Base-by-base conservation (phyloP, 2,888 invertebrate species). In the Hypercompe scribonia region DNA sequence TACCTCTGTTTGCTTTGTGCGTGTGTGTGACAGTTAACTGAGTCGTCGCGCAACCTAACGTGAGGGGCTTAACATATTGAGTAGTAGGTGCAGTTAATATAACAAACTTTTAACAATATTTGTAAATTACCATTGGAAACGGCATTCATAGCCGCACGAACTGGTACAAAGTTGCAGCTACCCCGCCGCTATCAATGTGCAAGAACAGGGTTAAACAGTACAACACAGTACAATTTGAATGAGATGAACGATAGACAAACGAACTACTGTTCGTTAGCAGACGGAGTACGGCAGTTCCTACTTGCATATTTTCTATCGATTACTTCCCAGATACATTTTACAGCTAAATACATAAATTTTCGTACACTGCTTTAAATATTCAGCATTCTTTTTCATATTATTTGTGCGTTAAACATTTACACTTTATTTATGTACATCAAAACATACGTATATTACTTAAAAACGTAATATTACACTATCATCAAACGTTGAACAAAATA, bases 351-450 rank as follows among this genome's bases (percentile, higher is more conserved):
- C 92, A 94, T 92, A 90, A 88, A 86, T 89, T 90, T 91, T 89
- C 91, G 88, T 91, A 92, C 90, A 90, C 89, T 89, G 91, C 89
- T 89, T 92, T 90, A 91, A 90, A 91, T 90, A 87, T 85, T 90
- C 92, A 93, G 91, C 92, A 89, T 90, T 86, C 87, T 75, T 86
- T 84, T 89, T 91, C 90, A 89, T 92, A 92, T 92, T 93, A 95
- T 94, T 95, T 95, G 95, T 95, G 95, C 95, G 95, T 95, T 95
- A 94, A 94, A 95, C 94, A 94, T 95, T 95, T 95, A 95, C 93
- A 94, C 92, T 90, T 95, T 95, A 95, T 94, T 94, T 95, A 95
- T 95, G 92, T 95, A 95, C 95, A 95, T 90, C 94, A 94, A 95
- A 94, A 94, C 92, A 94, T 94, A 95, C 94, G 90, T 94, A 94